Evolutionary conservation across 2,797 vertebrate species (phyloP), one percentile per base, ranked within the genome.

Genomic region (Ctenosaura bakeri): DNA sequence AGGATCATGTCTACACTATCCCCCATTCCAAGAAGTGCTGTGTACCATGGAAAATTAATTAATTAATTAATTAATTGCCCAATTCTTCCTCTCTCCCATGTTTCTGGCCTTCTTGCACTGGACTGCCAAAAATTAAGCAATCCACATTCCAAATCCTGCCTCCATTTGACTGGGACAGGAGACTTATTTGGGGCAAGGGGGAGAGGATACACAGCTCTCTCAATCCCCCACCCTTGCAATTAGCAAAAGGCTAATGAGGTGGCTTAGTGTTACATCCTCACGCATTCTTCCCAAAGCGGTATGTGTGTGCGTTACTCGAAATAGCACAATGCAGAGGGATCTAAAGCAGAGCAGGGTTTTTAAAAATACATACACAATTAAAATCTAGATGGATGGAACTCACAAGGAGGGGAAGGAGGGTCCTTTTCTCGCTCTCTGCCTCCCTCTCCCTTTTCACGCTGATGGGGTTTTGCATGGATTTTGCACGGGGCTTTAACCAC

Each of bases 171-270:
- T 94, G 92, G 93, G 92, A 90, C 94, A 83, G 93, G 94, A 94
- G 93, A 94, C 93, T 94, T 94, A 93, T 95, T 94, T 93, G 91
- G 94, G 90, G 42, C 42, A 46, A 46, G 42, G 38, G 92, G 46
- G 29, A n/a, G 22, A 71, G 18, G 35, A 42, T 22, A 26, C 24
- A 10, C 50, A 81, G 20, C 16, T 20, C 93, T 92, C 94, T 92
- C 93, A 95, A 94, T 92, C 18, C 4, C 29, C 13, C 26, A 5
- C 6, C 13, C 62, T 94, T 96, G 95, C 94, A 95, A 96, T 96
- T 94, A 96, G 93, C 91, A 92, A 94, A 91, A 94, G 90, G 95
- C 95, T 95, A 96, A 96, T 94, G 94, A 95, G 95, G 93, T 77
- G 86, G 91, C 93, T 95, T 86, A 79, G 91, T 91, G 93, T 93